A percentile compares a stretch with the other conserved stretches of the same genome.
Evolutionary conservation across 1,140 invertebrate genomes (phyloP).

Genomic region (Venustaconcha ellipsiformis): DNA sequence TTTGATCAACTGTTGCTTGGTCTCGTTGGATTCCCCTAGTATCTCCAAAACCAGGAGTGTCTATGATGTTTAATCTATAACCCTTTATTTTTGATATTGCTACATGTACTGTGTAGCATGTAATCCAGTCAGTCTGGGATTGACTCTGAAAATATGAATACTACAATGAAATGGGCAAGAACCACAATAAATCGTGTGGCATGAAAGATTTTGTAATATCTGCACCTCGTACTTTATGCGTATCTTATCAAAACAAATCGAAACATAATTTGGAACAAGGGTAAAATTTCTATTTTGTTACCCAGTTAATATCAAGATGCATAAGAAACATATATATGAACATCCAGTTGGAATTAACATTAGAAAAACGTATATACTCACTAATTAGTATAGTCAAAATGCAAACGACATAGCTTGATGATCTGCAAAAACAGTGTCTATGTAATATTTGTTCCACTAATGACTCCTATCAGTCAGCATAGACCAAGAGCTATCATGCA

Average conservation of each 20-base stretch:
- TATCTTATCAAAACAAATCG: too few relatives aligned
- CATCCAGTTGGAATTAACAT: too few relatives aligned
- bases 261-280: too few relatives aligned
- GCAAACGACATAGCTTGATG: neutral
- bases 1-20: constrained; percentile 29
- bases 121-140: constrained; percentile 31
- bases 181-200: too few relatives aligned
- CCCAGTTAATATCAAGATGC: too few relatives aligned
- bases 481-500: neutral
- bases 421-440: too few relatives aligned
- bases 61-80: constrained; percentile 17
- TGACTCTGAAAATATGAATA: too few relatives aligned
- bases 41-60: constrained; percentile 28
- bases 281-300: neutral
- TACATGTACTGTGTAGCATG: constrained; percentile 19
- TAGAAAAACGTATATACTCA: too few relatives aligned
- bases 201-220: too few relatives aligned
- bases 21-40: constrained; percentile 32
- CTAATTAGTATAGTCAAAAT: neutral
- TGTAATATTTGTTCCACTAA: neutral
- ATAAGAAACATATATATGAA: too few relatives aligned
- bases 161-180: too few relatives aligned
- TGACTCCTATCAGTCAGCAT: neutral
- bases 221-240: neutral
- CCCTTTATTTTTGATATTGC: neutral